Percentiles rank a stretch among this genome's conserved stretches.
Evolutionary conservation across 2,113 vertebrate species (phyloP).

Genomic region (Chaetura pelagica): DNA sequence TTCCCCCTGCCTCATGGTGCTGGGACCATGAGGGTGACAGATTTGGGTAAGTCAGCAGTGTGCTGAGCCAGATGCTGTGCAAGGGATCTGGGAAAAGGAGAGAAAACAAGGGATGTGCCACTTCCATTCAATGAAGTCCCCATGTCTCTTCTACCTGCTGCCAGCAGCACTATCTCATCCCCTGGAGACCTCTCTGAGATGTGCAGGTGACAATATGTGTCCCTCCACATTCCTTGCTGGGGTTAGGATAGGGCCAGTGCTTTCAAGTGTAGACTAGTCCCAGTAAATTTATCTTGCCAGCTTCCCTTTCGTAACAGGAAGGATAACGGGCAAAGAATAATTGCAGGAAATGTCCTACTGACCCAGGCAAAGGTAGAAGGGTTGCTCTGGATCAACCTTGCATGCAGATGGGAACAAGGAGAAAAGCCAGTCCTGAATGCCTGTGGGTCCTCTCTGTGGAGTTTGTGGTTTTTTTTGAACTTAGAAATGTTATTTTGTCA

Average conservation of each 20-base stretch:
- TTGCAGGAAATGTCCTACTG: slow-evolving; percentile 22
- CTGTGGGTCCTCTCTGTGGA: neutral
- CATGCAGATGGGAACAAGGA: neutral
- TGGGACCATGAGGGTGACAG: neutral
- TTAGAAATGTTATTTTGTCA: neutral
- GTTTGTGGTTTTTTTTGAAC: neutral
- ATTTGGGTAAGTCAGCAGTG: neutral
- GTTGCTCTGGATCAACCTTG: neutral
- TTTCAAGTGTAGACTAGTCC: slow-evolving; percentile 24
- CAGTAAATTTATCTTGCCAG: slow-evolving; percentile 23
- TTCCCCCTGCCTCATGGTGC: neutral
- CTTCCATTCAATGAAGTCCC: neutral
- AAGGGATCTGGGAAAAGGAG: neutral
- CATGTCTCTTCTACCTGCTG: neutral
- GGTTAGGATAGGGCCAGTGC: slow-evolving; percentile 7
- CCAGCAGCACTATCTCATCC: neutral
- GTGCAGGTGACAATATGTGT: rapidly evolving
- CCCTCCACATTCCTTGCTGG: neutral
- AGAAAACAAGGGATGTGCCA: neutral
- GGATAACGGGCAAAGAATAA: slow-evolving; percentile 15
- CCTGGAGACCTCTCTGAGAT: rapidly evolving
- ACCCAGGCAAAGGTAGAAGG: slow-evolving; percentile 16
- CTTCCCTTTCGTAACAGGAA: slow-evolving; percentile 56
- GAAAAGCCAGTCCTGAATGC: neutral
- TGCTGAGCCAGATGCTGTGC: neutral